A percentile compares a stretch with the other conserved stretches of the same genome.
These are phyloP conservation scores for Alethe castanea DNA, from an alignment of 2,113 vertebrate species.

Conservation along the genomic window DNA sequence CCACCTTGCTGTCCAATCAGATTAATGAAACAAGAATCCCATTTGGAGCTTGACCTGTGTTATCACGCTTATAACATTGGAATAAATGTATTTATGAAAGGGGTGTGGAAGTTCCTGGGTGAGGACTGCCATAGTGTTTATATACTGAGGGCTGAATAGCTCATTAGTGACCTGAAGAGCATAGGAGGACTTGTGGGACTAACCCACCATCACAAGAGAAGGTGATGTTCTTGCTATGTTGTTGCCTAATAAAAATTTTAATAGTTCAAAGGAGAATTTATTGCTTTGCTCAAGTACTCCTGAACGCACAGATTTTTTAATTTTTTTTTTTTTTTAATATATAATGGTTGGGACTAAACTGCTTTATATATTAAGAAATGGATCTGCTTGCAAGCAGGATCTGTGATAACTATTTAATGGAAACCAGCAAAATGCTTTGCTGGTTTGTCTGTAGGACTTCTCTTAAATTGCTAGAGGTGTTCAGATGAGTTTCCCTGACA, in stretches of 20 bases:
- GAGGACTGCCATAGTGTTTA: background rate
- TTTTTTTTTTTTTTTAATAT: background rate
- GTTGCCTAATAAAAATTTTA: conserved; percentile 15
- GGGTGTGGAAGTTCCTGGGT: background rate
- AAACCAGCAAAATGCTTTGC: conserved; percentile 9
- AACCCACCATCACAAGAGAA: background rate
- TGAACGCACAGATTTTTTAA: background rate
- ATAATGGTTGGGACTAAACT: background rate
- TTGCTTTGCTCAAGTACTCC: background rate
- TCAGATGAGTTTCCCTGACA: conserved; percentile 42
- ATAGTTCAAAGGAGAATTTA: background rate
- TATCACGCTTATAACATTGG: conserved; percentile 7
- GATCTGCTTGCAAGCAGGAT: background rate
- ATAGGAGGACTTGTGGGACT: background rate
- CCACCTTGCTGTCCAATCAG: conserved; percentile 51
- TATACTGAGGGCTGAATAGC: background rate
- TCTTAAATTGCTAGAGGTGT: conserved; percentile 44
- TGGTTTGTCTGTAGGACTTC: background rate
- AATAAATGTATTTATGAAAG: conserved; percentile 14
- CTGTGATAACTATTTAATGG: conserved; percentile 50
- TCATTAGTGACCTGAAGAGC: conserved; percentile 46
- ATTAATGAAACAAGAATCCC: conserved; percentile 47
- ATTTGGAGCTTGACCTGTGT: conserved; percentile 33
- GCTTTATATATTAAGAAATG: conserved; percentile 23
- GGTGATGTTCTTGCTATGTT: background rate